These are phyloP conservation scores for Tolmerus cingulatus DNA, from an alignment of 2,888 invertebrate genomes.

Conservation along the genomic window DNA sequence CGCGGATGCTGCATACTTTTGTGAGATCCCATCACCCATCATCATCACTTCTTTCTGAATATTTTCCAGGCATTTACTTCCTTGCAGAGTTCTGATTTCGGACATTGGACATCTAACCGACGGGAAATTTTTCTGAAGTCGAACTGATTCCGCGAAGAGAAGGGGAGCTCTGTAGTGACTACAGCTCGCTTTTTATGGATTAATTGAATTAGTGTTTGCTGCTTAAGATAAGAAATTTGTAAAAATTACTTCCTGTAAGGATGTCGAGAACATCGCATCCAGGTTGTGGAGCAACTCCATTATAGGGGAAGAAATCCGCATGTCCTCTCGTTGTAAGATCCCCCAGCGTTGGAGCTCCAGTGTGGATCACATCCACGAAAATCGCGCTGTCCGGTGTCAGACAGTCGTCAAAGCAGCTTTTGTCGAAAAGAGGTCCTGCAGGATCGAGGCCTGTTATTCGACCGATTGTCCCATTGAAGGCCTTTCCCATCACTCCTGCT, in stretches of 20 bases:
- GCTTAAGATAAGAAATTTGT: background rate
- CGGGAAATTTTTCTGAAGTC: constrained; percentile 56
- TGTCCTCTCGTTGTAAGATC: constrained; percentile 54
- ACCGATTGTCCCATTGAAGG: constrained; percentile 58
- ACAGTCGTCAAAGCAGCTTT: constrained; percentile 54
- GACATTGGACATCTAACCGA: constrained; percentile 55
- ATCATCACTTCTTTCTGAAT: constrained; percentile 50
- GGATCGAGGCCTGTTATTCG: constrained; percentile 62
- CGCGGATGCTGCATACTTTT: constrained; percentile 52
- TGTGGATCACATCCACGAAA: constrained; percentile 62
- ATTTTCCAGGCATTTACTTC: constrained; percentile 35
- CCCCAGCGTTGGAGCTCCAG: constrained; percentile 55
- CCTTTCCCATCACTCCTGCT: constrained; percentile 57
- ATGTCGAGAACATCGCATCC: constrained; percentile 57
- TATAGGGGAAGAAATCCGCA: constrained; percentile 61
- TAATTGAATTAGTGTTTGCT: background rate
- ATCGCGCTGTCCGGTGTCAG: constrained; percentile 54
- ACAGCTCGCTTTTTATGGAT: constrained; percentile 53
- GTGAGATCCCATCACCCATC: constrained; percentile 59
- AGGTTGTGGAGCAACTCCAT: constrained; percentile 57
- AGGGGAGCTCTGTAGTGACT: constrained; percentile 60
- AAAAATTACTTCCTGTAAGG: constrained; percentile 55
- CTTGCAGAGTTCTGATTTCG: constrained; percentile 31
- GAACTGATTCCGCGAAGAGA: constrained; percentile 60
- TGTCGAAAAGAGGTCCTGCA: constrained; percentile 59